These are phyloP conservation scores for Agrotis puta DNA, from an alignment of 2,888 invertebrate species.

Conservation along the genomic window DNA sequence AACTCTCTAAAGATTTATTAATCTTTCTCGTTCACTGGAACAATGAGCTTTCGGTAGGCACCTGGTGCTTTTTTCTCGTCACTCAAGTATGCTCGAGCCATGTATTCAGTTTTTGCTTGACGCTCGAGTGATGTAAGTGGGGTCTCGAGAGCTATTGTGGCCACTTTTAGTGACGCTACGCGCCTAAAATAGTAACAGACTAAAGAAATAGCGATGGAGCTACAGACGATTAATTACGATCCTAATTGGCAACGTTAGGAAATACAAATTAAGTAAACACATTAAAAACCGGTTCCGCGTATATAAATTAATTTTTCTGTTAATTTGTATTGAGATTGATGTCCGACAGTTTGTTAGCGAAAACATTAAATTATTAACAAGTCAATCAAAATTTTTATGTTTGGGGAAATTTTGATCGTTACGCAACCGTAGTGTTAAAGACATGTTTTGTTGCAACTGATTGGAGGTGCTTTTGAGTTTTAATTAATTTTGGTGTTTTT, in stretches of 20 bases:
- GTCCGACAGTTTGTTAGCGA: slow-evolving; percentile 51
- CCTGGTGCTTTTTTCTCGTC: slow-evolving; percentile 88
- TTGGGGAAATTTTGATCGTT: slow-evolving; percentile 45
- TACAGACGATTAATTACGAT: slow-evolving; percentile 45
- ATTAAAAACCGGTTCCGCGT: slow-evolving; percentile 51
- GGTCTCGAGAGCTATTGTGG: slow-evolving; percentile 76
- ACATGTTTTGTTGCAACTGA: slow-evolving; percentile 47
- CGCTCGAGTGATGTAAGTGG: slow-evolving; percentile 79
- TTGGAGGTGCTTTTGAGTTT: slow-evolving; percentile 61
- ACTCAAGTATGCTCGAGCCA: slow-evolving; percentile 80
- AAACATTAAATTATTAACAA: slow-evolving; percentile 60
- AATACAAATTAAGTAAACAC: slow-evolving; percentile 57
- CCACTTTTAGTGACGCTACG: slow-evolving; percentile 67
- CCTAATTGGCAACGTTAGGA: slow-evolving; percentile 57
- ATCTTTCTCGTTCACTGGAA: slow-evolving; percentile 88
- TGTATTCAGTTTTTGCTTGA: slow-evolving; percentile 85
- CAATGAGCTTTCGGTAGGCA: slow-evolving; percentile 89
- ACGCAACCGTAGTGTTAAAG: slow-evolving; percentile 43
- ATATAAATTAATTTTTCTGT: slow-evolving; percentile 54
- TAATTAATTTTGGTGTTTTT: slow-evolving; percentile 67
- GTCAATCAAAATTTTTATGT: slow-evolving; percentile 58
- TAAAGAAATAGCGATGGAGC: slow-evolving; percentile 36
- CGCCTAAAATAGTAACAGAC: slow-evolving; percentile 51
- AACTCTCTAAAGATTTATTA: slow-evolving; percentile 90
- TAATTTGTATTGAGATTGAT: slow-evolving; percentile 60